Evolutionary conservation across 2,113 vertebrate genomes (phyloP), one percentile per base, ranked within the genome.

Genomic region (Sylvietta virens): DNA sequence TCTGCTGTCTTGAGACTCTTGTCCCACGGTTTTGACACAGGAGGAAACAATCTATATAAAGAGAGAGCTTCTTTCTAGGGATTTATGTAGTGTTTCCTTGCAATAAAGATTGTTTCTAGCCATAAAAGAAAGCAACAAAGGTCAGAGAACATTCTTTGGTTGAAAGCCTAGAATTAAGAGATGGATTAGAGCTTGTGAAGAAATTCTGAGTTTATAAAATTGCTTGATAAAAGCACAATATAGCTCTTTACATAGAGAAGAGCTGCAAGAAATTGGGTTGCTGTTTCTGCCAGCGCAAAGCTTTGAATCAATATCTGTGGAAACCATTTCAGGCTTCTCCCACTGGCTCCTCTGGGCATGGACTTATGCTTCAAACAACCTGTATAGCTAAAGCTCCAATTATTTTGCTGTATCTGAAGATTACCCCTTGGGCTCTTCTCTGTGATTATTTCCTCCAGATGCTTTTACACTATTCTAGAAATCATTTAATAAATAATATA

Each of bases 341-440:
- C 53, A 78, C 14, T 92, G 83, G 88, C 69, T 86, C 77, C 80
- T 94, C 58, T 94, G 85, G 80, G 72, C 83, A 93, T 44, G 40
- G 87, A 92, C 92, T 80, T 50, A 62, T 7, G 35, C 86, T 90
- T 94, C 87, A 91, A 89, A 91, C 61, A 85, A 83, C 45, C 57
- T 54, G 16, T 30, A 79, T 3, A 67, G 62, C 70, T 89, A 76
- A 79, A 89, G 57, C 57, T 87, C 73, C 65, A 91, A 84, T 84
- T 94, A 92, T 82, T 83, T 84, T 66, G 26, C 58, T 82, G 45
- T 80, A 94, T 77, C 84, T 90, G 73, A 92, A 94, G 81, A 91
- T 85, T 72, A 94, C 80, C 71, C 79, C 86, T 94, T 85, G 69
- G 77, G 84, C 61, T 73, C 65, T 94, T 54, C 67, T 82, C 62